Evolutionary conservation across 2,113 vertebrate genomes (phyloP).

Genomic region (Chroicocephalus ridibundus): DNA sequence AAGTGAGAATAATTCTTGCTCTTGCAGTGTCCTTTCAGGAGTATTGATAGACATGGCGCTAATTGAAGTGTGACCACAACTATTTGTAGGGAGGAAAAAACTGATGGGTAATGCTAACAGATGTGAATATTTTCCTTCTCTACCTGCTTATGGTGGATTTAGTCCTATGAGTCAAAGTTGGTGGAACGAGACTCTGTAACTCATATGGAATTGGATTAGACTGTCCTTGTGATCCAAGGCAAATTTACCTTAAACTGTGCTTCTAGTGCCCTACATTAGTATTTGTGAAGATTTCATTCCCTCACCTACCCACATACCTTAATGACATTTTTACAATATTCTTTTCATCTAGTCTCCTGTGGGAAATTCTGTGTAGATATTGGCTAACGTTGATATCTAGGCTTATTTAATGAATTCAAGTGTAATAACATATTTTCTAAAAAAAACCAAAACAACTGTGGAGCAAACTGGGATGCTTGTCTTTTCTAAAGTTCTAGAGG

Average conservation of each 20-base stretch:
- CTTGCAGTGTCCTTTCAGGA: neutral
- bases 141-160: neutral
- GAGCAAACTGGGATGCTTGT: neutral
- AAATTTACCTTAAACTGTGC: neutral
- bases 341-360: neutral
- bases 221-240: neutral
- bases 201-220: neutral
- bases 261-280: neutral
- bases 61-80: neutral
- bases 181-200: neutral
- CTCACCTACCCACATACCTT: neutral
- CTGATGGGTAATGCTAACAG: neutral
- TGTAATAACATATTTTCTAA: neutral
- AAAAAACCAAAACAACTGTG: neutral
- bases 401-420: neutral
- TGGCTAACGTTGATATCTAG: neutral
- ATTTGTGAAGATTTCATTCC: neutral
- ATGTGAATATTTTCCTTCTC: neutral
- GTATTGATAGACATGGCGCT: neutral
- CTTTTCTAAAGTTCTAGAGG: neutral
- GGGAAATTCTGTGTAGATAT: neutral
- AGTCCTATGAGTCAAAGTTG: neutral
- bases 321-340: neutral
- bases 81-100: neutral
- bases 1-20: neutral